Base-by-base conservation (phyloP, 2,113 vertebrate species). In the Misgurnus mizolepis region DNA sequence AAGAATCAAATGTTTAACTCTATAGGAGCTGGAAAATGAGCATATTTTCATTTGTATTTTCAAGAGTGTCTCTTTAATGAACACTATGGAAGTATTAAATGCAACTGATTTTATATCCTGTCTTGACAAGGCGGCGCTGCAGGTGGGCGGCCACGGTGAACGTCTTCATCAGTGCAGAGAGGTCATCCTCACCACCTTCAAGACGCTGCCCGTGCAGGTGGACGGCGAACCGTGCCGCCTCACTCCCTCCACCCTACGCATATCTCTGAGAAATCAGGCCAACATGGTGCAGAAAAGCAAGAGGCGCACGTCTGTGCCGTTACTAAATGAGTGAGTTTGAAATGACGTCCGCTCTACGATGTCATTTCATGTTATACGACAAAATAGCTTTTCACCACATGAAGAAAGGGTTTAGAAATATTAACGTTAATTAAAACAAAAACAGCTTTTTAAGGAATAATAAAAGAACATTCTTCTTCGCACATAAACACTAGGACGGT, bases 241-340 rank as follows among this genome's bases (percentile, higher is more conserved):
- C 53, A 91, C 95, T 0, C 92, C 98, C 50, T 98, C 97, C 0
- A 93, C 95, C 27, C 95, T 99, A 60, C 93, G 85, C 78, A 98
- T 99, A 67, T 94, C 94, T 9, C 92, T 99, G 40, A 95, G 98
- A 85, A 99, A 99, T 88, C 97, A 99, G 91, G 98, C 98, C 92
- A 98, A 97, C 89, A 98, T 99, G 95, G 94, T 99, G 89, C 98
- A 99, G 95, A 99, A 99, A 91, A 97, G 95, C 89, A 99, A 99
- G 92, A 93, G 98, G 62, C 93, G 96, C 72, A 98, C 95, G 9
- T 93, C 97, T 0, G 89, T 98, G 60, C 96, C 97, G 41, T 91
- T 96, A 82, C 95, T 97, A 22, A 99, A 96, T 66, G 98, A 99
- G 97, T 99, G 93, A 76, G 97, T 93, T 73, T 18, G 55, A n/a